phyloP scores from a whole-genome alignment of 2,888 invertebrate genomes.

The Biston betularia region DNA sequence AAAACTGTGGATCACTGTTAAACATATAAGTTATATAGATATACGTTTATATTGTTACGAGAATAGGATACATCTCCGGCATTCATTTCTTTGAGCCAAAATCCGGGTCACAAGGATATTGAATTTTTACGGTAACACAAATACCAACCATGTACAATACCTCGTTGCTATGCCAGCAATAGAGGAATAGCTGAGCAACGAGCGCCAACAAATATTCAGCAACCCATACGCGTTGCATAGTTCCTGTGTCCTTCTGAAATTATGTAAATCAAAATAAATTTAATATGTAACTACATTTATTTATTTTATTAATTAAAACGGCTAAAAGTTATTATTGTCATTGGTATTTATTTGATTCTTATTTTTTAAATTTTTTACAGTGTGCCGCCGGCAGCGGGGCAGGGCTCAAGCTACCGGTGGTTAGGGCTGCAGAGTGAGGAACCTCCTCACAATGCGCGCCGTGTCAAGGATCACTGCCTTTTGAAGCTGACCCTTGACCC shows the following conservation, averaged over 20 bases:
- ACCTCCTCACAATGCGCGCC: too few relatives aligned
- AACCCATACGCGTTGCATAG: slow-evolving; percentile 73
- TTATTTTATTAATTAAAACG: too few relatives aligned
- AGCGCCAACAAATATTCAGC: slow-evolving; percentile 76
- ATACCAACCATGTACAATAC: slow-evolving; percentile 68
- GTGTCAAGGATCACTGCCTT: too few relatives aligned
- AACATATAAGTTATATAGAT: not conserved
- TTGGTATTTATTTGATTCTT: too few relatives aligned
- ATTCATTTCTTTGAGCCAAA: not conserved
- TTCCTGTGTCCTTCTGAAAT: slow-evolving; percentile 65
- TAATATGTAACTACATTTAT: too few relatives aligned
- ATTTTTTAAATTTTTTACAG: too few relatives aligned
- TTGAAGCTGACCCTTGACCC: too few relatives aligned
- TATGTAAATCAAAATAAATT: not conserved
- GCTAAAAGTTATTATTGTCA: too few relatives aligned
- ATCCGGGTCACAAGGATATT: not conserved
- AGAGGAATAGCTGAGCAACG: slow-evolving; percentile 76
- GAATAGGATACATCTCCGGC: not conserved
- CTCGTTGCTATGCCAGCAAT: slow-evolving; percentile 81
- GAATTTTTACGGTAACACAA: slow-evolving; percentile 11
- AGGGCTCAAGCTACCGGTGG: too few relatives aligned
- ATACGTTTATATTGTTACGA: not conserved
- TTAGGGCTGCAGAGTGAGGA: too few relatives aligned
- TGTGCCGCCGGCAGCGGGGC: too few relatives aligned
- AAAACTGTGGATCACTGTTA: too few relatives aligned